Evolutionary conservation across 1,140 invertebrate species (phyloP).

Genomic region (Uloborus diversus): DNA sequence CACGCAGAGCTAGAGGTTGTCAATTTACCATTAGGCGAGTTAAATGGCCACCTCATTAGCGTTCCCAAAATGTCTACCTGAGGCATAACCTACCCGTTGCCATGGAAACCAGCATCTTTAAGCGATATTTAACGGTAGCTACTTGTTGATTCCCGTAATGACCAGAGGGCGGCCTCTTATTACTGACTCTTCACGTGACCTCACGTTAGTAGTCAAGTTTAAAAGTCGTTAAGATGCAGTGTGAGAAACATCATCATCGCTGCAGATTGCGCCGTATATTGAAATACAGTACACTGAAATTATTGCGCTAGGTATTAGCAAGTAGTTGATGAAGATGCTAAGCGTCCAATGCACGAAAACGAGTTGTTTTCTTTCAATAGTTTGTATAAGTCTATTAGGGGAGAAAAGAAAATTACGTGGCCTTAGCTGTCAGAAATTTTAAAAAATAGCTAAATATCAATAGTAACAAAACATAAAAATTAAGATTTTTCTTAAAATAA

Average conservation of each 20-base stretch:
- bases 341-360: too few relatives aligned
- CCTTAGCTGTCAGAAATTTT: too few relatives aligned
- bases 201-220: not conserved
- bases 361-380: too few relatives aligned
- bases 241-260: not conserved
- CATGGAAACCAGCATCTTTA: slow-evolving; percentile 48
- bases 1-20: slow-evolving; percentile 34
- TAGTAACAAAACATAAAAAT: too few relatives aligned
- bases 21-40: slow-evolving; percentile 54
- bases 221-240: slow-evolving; percentile 23
- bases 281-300: too few relatives aligned
- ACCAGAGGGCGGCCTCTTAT: slow-evolving; percentile 26
- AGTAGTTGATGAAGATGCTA: not conserved
- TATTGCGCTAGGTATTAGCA: too few relatives aligned
- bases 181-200: slow-evolving; percentile 28
- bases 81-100: slow-evolving; percentile 10
- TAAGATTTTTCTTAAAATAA: too few relatives aligned
- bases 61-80: slow-evolving; percentile 37
- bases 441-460: too few relatives aligned
- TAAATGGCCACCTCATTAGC: slow-evolving; percentile 48
- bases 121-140: slow-evolving; percentile 49
- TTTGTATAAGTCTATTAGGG: too few relatives aligned
- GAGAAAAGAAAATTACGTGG: too few relatives aligned
- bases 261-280: not conserved
- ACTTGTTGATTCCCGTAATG: slow-evolving; percentile 54